Percentiles rank a stretch among this genome's conserved stretches.
Evolutionary conservation across 1,140 invertebrate species (phyloP).

Genomic region (Drosophila mojavensis): DNA sequence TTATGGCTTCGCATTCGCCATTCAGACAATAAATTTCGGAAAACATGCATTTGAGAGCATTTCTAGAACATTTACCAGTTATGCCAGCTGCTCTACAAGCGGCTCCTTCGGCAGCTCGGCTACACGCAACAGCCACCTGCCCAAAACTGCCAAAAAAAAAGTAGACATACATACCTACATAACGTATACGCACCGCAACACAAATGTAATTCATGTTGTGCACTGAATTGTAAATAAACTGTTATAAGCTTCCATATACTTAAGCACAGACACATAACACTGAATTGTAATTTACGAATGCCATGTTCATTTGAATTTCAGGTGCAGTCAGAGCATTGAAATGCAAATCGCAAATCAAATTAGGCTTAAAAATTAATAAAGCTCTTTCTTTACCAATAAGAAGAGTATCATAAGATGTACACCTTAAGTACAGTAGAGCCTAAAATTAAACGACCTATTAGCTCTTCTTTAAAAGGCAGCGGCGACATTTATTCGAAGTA

Average conservation of each 20-base stretch:
- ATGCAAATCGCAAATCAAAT: slow-evolving; percentile 71
- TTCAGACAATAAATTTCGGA: slow-evolving; percentile 12
- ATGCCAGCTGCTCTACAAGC: not conserved
- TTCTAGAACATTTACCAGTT: not conserved
- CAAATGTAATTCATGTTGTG: slow-evolving; percentile 61
- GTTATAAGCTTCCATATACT: slow-evolving; percentile 58
- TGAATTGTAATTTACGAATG: slow-evolving; percentile 16
- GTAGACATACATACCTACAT: not conserved
- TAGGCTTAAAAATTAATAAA: slow-evolving; percentile 38
- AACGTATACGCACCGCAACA: slow-evolving; percentile 41
- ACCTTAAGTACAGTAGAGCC: not conserved
- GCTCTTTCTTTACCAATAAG: not conserved
- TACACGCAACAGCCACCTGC: not conserved
- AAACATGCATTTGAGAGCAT: slow-evolving; percentile 56
- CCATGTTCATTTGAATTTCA: slow-evolving; percentile 64
- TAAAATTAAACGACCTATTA: slow-evolving; percentile 6
- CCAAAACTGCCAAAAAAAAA: not conserved
- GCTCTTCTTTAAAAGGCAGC: slow-evolving; percentile 18
- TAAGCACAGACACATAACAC: slow-evolving; percentile 1
- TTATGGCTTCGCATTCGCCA: slow-evolving; percentile 34
- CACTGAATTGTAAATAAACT: slow-evolving; percentile 72
- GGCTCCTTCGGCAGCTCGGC: slow-evolving; percentile 3
- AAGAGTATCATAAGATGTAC: not conserved
- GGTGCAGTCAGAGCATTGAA: slow-evolving; percentile 43
- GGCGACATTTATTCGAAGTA: slow-evolving; percentile 27